These are phyloP conservation scores for Melieria omissa DNA, from an alignment of 2,888 invertebrate genomes.

Conservation along the genomic window DNA sequence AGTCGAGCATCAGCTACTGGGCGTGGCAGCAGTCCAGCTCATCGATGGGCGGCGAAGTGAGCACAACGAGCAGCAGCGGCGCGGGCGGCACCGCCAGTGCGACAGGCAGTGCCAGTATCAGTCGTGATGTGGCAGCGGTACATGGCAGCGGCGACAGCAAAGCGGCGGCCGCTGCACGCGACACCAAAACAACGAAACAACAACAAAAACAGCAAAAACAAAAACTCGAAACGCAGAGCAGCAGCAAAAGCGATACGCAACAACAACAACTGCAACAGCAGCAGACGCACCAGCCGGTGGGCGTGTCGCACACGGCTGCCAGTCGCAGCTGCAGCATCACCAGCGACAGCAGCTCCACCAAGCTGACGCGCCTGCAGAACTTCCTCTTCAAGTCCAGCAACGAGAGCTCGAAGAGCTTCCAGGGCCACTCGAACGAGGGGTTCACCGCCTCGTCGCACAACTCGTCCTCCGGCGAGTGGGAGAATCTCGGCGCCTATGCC, in stretches of 20 bases:
- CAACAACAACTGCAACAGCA: constrained; percentile 18
- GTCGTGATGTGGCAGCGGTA: background rate
- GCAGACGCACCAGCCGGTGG: constrained; percentile 24
- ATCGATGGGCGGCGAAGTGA: constrained; percentile 62
- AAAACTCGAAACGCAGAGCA: constrained; percentile 47
- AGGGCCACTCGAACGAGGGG: constrained; percentile 60
- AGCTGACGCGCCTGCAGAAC: constrained; percentile 60
- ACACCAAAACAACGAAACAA: constrained; percentile 33
- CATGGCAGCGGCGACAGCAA: background rate
- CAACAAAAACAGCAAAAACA: constrained; percentile 5
- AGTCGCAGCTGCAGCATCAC: constrained; percentile 60
- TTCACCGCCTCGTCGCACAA: constrained; percentile 61
- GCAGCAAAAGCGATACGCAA: constrained; percentile 48
- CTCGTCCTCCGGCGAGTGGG: constrained; percentile 63
- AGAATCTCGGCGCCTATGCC: constrained; percentile 50
- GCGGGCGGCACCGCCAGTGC: constrained; percentile 33
- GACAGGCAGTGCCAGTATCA: constrained; percentile 1
- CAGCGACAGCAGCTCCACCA: constrained; percentile 59
- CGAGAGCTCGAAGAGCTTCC: constrained; percentile 57
- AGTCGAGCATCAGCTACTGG: constrained; percentile 54
- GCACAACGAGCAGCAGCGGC: constrained; percentile 46
- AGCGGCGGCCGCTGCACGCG: constrained; percentile 17
- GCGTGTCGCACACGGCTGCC: constrained; percentile 39
- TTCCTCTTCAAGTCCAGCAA: constrained; percentile 64
- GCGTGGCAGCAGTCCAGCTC: constrained; percentile 51